These are phyloP conservation scores for Notothenia coriiceps DNA, from an alignment of 2,113 vertebrate genomes.

Conservation along the genomic window DNA sequence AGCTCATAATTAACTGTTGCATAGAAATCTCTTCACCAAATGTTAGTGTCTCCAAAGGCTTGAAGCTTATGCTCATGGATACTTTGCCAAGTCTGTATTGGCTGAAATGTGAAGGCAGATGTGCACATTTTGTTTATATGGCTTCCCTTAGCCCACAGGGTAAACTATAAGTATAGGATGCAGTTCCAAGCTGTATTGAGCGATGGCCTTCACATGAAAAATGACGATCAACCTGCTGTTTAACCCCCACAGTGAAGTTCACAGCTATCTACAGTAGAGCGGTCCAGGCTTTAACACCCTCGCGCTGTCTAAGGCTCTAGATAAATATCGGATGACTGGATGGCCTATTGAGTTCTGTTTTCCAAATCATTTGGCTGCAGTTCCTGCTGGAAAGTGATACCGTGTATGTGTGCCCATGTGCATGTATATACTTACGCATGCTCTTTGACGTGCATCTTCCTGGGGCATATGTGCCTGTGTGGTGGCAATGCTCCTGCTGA, in stretches of 20 bases:
- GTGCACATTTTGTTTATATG: slow-evolving; percentile 16
- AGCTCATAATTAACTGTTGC: background rate
- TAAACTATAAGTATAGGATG: slow-evolving; percentile 18
- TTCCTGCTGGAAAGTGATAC: slow-evolving; percentile 27
- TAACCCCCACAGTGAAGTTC: slow-evolving; percentile 65
- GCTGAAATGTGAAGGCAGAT: slow-evolving; percentile 26
- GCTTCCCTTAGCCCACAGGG: background rate
- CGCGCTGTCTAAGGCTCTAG: slow-evolving; percentile 60
- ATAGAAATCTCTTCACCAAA: background rate
- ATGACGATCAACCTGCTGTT: slow-evolving; percentile 65
- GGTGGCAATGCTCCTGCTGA: slow-evolving; percentile 26
- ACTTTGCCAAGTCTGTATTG: background rate
- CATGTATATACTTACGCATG: background rate
- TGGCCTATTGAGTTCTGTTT: slow-evolving; percentile 39
- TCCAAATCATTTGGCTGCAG: slow-evolving; percentile 51
- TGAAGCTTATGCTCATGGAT: background rate
- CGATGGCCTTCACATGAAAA: slow-evolving; percentile 70
- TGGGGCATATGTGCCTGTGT: slow-evolving; percentile 38
- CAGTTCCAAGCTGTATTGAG: slow-evolving; percentile 40
- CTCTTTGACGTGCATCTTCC: slow-evolving; percentile 32
- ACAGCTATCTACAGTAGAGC: slow-evolving; percentile 56
- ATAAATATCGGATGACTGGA: slow-evolving; percentile 41
- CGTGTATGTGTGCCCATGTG: slow-evolving; percentile 26
- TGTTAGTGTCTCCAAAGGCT: background rate
- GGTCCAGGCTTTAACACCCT: slow-evolving; percentile 32